Base-by-base conservation (phyloP, 2,888 invertebrate genomes). In the Autographa gamma region DNA sequence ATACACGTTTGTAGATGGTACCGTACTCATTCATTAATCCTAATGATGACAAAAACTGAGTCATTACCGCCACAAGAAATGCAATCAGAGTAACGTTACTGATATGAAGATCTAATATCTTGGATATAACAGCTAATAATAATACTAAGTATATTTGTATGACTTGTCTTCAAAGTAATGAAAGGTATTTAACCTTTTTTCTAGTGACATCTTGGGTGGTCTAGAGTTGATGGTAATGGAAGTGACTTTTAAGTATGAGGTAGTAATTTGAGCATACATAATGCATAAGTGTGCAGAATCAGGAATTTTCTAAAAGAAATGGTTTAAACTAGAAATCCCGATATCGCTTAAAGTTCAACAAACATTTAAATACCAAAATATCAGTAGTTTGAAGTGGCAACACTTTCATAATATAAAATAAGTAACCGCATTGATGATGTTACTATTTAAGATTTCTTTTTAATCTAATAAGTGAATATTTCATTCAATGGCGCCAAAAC, bases 1-100 rank as follows among this genome's bases (percentile, higher is more conserved):
- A 54, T 19, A 25, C 25, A 19, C 8, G 13, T 25, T 25, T 11
- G 11, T 13, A 19, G 4, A 18, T 11, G 19, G 11, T 54, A 54
- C 19, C 19, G 25, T 48, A n/a, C 16, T 16, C 4, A 62, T 62
- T 48, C 48, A 62, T 31, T 48, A 52, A 11, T 31, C n/a, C 62
- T 62, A 48, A 62, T 52, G 62, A 48, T 48, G 48, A 48, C 62
- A 62, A 62, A 48, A 62, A 62, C 48, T 13, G n/a, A n/a, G 48
- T 52, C 62, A 62, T 62, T 48, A 48, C 32, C n/a, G n/a, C 4
- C 13, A 56, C 54, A 56, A 56, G 54, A 56, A 56, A 56, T 9
- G 54, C 54, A 56, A 56, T 56, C 54, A 25, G 19, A 56, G 13
- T 25, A 56, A 56, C 54, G 54, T 19, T 56, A 25, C 25, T 56